Evolutionary conservation across 1,140 invertebrate species (phyloP), one percentile per base, ranked within the genome.

Genomic region (Argopecten irradians): DNA sequence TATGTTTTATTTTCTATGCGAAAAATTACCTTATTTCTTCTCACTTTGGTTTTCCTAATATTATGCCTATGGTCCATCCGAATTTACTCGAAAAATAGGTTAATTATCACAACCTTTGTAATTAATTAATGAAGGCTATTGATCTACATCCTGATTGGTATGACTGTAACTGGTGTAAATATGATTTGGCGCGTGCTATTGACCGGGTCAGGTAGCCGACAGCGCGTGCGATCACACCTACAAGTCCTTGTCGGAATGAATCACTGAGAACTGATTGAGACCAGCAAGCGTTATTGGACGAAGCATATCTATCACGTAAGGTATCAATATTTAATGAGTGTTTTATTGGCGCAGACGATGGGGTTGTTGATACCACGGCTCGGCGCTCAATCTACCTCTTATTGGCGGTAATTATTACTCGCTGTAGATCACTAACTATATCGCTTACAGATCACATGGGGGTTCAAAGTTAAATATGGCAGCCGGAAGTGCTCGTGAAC

Each of bases 281-380:
- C 55, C 55, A 28, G 28, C 55, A 71, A 71, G 1, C 55, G 55
- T 71, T 71, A 71, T 71, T 28, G 55, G n/a, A 71, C n/a, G 55
- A 71, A 71, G n/a, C 55, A 71, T 71, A 71, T 71, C 55, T 71
- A 71, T 71, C 55, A 71, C 55, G 55, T 71, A 16, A 3, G 7
- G 55, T 71, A 71, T 71, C 7, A 71, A 71, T 71, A 28, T 71
- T 71, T n/a, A 71, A 71, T 71, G 55, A 71, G n/a, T n/a, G n/a
- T 71, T 71, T 71, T 71, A 71, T 71, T 71, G 55, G 16, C 5
- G 55, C 55, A 71, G 55, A 71, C 55, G 55, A 71, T 71, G 55
- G 16, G 55, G 22, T 71, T 71, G 55, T 71, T 71, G 55, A 71
- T 71, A 71, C 22, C n/a, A 3, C n/a, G 19, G 55, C 22, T n/a